Evolutionary conservation across 2,888 invertebrate species (phyloP).

Genomic region (Teinopalpus imperialis): DNA sequence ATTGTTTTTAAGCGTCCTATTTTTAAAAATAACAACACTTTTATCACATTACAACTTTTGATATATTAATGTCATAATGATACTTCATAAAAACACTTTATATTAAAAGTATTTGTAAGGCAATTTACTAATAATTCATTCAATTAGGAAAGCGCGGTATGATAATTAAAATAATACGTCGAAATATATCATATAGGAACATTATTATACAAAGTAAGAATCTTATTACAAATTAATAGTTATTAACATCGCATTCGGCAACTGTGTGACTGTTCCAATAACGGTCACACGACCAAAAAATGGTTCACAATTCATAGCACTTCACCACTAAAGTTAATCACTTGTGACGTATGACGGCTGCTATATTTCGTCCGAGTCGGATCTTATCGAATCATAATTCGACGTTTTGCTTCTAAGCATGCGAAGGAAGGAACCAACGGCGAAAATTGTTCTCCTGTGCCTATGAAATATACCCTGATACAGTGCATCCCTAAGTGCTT

Average conservation of each 20-base stretch:
- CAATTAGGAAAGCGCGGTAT: constrained; percentile 6
- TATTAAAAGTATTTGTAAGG: too few species aligned
- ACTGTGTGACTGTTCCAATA: constrained; percentile 37
- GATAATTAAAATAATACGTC: constrained; percentile 39
- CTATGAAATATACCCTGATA: constrained; percentile 90
- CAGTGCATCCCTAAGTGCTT: constrained; percentile 86
- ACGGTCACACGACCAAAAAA: constrained; percentile 68
- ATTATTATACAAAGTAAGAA: constrained; percentile 70
- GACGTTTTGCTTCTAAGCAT: constrained; percentile 89
- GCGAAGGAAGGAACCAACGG: constrained; percentile 87
- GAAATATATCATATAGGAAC: constrained; percentile 66
- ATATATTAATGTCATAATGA: not conserved
- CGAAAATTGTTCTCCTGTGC: constrained; percentile 88
- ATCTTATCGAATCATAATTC: constrained; percentile 88
- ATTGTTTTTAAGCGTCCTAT: too few species aligned
- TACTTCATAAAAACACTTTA: not conserved
- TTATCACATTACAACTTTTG: too few species aligned
- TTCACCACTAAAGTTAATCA: constrained; percentile 54
- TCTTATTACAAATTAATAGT: constrained; percentile 46
- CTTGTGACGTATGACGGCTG: constrained; percentile 40
- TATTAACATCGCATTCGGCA: constrained; percentile 47
- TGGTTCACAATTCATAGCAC: constrained; percentile 66
- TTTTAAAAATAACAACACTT: constrained; percentile 8
- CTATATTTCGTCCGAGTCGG: constrained; percentile 80
- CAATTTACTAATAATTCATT: too few species aligned